Conservation (phyloP, 1,140 invertebrate species). For the Drosophila littoralis region DNA sequence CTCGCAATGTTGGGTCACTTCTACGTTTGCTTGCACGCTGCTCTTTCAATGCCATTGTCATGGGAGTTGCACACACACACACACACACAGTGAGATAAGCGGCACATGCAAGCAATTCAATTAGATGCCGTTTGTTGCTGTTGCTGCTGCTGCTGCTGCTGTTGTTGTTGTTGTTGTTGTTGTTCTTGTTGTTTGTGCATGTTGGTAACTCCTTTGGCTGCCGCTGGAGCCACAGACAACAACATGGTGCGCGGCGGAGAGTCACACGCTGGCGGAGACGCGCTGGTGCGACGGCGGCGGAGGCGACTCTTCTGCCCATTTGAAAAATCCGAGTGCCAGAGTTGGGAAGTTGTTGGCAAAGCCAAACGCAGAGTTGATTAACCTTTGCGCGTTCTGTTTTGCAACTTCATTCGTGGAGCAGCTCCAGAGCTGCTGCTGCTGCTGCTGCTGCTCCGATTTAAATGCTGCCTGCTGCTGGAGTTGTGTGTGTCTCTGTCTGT, state of each 20-base stretch:
- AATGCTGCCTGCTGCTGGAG: constrained; percentile 59
- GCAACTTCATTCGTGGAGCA: constrained; percentile 77
- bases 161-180: constrained; percentile 53
- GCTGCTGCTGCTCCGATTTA: constrained; percentile 66
- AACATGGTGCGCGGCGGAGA: constrained; percentile 44
- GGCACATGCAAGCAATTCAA: constrained; percentile 73
- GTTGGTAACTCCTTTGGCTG: constrained; percentile 50
- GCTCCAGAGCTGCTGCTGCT: constrained; percentile 40
- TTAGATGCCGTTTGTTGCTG: constrained; percentile 66
- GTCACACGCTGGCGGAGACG: constrained; percentile 20
- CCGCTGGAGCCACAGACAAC: constrained; percentile 71
- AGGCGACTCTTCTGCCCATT: constrained; percentile 46
- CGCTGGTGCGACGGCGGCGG: constrained; percentile 22
- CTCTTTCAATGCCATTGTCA: constrained; percentile 81
- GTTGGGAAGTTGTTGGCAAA: constrained; percentile 50
- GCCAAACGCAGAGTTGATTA: constrained; percentile 80
- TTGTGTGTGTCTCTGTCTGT: constrained; percentile 66
- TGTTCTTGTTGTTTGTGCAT: constrained; percentile 28
- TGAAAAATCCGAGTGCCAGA: constrained; percentile 42
- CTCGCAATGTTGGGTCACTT: constrained; percentile 4
- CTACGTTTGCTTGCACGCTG: constrained; percentile 30
- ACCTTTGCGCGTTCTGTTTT: constrained; percentile 83
- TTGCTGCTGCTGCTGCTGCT: constrained; percentile 47
- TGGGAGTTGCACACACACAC: constrained; percentile 51
- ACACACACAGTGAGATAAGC: constrained; percentile 35